These are phyloP conservation scores for Caloenas nicobarica DNA, from an alignment of 2,113 vertebrate genomes.

Conservation along the genomic window DNA sequence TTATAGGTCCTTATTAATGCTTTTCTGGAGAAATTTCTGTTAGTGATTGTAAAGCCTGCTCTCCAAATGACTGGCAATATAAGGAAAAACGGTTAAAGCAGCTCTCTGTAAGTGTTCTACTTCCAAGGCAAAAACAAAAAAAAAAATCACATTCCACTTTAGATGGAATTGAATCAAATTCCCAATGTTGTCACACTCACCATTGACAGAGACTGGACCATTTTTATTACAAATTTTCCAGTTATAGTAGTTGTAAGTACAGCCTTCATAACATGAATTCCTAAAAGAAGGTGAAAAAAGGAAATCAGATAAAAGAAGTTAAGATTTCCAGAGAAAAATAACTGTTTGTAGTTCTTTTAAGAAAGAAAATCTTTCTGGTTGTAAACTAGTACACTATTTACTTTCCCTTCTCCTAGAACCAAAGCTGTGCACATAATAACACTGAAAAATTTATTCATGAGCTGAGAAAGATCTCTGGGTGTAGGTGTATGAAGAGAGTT, in stretches of 20 bases:
- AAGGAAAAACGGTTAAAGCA: neutral
- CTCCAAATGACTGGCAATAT: neutral
- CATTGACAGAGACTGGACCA: neutral
- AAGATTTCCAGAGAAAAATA: neutral
- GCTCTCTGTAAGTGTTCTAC: neutral
- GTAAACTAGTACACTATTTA: neutral
- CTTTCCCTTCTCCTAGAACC: neutral
- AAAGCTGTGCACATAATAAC: neutral
- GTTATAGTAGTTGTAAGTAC: too few species aligned
- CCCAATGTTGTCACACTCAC: neutral
- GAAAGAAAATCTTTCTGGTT: neutral
- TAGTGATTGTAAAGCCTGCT: neutral
- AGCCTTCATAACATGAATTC: neutral
- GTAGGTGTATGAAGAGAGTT: neutral
- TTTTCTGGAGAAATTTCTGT: neutral
- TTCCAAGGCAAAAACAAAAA: neutral
- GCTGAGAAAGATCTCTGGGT: fast-evolving
- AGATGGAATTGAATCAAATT: neutral
- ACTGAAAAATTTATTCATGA: neutral
- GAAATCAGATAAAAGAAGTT: neutral
- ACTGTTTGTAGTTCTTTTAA: neutral
- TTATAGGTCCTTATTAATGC: neutral
- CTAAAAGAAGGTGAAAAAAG: neutral
- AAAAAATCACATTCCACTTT: neutral
- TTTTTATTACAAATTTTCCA: neutral